These are phyloP conservation scores for Sesia apiformis DNA, from an alignment of 2,888 invertebrate species.

Conservation along the genomic window DNA sequence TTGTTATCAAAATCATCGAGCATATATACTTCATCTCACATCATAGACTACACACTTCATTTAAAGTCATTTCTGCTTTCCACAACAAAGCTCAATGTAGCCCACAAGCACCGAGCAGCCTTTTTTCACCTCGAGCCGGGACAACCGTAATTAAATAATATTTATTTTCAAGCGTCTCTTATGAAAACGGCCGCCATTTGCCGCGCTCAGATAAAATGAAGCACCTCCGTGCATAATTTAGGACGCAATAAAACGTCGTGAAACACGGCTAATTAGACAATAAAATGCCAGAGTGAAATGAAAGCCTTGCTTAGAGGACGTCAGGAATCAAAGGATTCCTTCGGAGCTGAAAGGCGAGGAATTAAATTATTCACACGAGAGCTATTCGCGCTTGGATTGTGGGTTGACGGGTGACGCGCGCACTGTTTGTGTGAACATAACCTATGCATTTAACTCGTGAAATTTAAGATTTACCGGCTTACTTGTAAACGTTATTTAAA, in stretches of 20 bases:
- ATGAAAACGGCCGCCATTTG: conserved; percentile 46
- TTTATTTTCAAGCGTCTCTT: conserved; percentile 40
- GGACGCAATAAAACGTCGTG: conserved; percentile 49
- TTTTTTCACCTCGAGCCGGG: not conserved
- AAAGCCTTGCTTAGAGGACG: conserved; percentile 1
- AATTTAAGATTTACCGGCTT: too few species aligned
- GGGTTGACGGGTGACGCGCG: not conserved
- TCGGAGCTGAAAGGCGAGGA: not conserved
- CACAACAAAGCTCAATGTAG: too few species aligned
- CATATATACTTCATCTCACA: too few species aligned
- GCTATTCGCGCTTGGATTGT: conserved; percentile 1
- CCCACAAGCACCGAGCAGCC: too few species aligned
- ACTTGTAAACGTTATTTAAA: too few species aligned
- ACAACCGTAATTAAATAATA: conserved; percentile 41
- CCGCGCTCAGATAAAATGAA: conserved; percentile 26
- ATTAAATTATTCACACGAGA: conserved; percentile 8
- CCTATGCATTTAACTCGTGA: too few species aligned
- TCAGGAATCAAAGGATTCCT: conserved; percentile 15
- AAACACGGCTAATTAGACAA: conserved; percentile 47
- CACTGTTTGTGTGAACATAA: too few species aligned
- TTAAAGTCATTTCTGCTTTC: not conserved
- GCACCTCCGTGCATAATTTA: conserved; percentile 50
- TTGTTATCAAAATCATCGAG: too few species aligned
- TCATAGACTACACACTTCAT: too few species aligned
- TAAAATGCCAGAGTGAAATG: conserved; percentile 21